Evolutionary conservation across 2,797 vertebrate species (phyloP).

Genomic region (Sebastes cheni): DNA sequence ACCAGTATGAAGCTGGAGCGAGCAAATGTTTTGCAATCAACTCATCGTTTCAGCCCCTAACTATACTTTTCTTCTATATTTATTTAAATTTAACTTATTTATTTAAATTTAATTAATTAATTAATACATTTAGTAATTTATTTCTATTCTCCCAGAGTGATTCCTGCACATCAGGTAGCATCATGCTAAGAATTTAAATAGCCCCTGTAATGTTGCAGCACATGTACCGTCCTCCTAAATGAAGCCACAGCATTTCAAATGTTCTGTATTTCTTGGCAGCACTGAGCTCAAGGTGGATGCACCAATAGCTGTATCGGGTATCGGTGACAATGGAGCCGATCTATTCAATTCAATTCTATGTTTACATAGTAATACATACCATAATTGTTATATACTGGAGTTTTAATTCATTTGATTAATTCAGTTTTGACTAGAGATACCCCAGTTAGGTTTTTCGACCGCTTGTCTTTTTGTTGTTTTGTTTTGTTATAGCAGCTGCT

Average conservation of each 20-base stretch:
- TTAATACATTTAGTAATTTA: too few species aligned
- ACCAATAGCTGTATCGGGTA: rapidly evolving
- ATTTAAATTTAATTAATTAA: too few species aligned
- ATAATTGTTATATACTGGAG: too few species aligned
- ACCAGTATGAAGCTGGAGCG: neutral
- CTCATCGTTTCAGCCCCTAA: neutral
- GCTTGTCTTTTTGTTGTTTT: too few species aligned
- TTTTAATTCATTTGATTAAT: too few species aligned
- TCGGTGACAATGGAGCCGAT: too few species aligned
- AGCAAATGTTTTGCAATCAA: neutral
- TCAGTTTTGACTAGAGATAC: too few species aligned
- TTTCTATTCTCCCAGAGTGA: neutral
- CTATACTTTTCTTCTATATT: neutral
- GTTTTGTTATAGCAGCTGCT: too few species aligned
- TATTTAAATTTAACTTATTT: too few species aligned
- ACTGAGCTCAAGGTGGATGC: neutral
- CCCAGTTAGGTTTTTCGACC: too few species aligned
- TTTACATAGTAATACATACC: too few species aligned
- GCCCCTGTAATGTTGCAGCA: neutral
- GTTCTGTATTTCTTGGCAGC: neutral
- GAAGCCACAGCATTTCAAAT: neutral
- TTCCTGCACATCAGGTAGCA: neutral
- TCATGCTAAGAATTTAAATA: neutral
- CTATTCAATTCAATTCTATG: too few species aligned
- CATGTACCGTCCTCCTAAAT: neutral